Base-by-base conservation (phyloP, 2,797 vertebrate species). In the Spheniscus humboldti region DNA sequence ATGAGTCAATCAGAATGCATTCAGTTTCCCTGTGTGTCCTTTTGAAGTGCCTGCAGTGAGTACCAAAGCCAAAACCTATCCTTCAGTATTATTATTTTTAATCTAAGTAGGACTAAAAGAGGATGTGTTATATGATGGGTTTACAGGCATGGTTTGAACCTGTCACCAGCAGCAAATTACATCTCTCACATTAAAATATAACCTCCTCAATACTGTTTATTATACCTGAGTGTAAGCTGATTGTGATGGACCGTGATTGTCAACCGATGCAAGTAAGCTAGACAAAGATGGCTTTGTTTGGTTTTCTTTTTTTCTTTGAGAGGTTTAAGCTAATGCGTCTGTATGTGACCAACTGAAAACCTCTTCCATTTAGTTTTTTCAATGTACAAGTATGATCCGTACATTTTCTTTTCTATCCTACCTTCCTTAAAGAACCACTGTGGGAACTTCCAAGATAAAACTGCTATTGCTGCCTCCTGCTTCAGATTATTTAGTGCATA, bases 401-500 rank as follows among this genome's bases (percentile, higher is more conserved):
- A 27, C 86, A 11, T 85, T 94, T 83, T 78, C 60, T 82, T 82
- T 77, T 62, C 50, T 96, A 33, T 82, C 79, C 69, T 94, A 82
- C 74, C 19, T 23, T 94, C 95, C 97, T 85, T 39, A 39, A 83
- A 66, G 67, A 94, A 72, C 66, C 63, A 66, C 92, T 95, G 45
- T 48, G 77, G 89, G 90, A 97, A 97, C 93, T 79, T 96, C 94
- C 97, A 98, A 98, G 96, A 98, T 97, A 98, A 98, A 98, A 97
- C 97, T 98, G 97, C 97, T 93, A 31, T 98, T 98, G 96, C 97
- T 98, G 97, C 96, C 97, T 97, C 97, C 95, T 95, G 97, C 97
- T 98, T 98, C 97, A 97, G 98, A 98, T 99, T 98, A 98, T 98
- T 98, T 98, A 98, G 98, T 95, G 97, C 98, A 97, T 71, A 94